A percentile compares a stretch with the other conserved stretches of the same genome.
These are phyloP conservation scores for Parnassius mnemosyne DNA, from an alignment of 2,888 invertebrate genomes.

Conservation along the genomic window DNA sequence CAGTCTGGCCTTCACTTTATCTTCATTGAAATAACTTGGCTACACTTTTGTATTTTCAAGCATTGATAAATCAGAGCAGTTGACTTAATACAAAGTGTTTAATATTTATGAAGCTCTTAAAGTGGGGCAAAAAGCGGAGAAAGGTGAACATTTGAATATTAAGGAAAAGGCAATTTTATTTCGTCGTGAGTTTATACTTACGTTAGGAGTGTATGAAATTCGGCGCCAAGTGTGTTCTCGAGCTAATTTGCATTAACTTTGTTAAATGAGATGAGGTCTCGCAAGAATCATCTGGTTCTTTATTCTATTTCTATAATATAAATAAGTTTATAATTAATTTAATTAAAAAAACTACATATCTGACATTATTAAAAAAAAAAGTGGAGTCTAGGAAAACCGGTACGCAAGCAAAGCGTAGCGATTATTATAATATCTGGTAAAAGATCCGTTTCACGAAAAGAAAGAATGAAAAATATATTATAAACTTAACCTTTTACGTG, in stretches of 20 bases:
- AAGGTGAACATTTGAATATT: slow-evolving; percentile 6
- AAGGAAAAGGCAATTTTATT: slow-evolving; percentile 1
- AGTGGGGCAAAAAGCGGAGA: background rate
- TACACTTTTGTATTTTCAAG: background rate
- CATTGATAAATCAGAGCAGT: background rate
- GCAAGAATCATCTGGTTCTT: background rate
- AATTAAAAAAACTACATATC: background rate
- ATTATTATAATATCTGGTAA: no score
- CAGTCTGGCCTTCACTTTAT: no score
- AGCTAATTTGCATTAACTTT: slow-evolving; percentile 10
- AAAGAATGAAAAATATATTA: no score
- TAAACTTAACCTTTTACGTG: no score
- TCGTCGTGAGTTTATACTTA: background rate
- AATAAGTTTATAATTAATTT: no score
- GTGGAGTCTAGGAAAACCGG: no score
- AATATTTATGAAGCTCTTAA: slow-evolving; percentile 2
- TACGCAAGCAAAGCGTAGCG: no score
- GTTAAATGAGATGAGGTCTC: background rate
- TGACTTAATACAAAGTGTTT: slow-evolving; percentile 1
- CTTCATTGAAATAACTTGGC: no score
- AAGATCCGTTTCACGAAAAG: no score
- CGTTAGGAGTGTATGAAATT: background rate
- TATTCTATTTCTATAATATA: no score
- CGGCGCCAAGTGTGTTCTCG: background rate
- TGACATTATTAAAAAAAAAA: background rate